Conservation (phyloP, 2,888 invertebrate species). For the Loripinus fragilis region DNA sequence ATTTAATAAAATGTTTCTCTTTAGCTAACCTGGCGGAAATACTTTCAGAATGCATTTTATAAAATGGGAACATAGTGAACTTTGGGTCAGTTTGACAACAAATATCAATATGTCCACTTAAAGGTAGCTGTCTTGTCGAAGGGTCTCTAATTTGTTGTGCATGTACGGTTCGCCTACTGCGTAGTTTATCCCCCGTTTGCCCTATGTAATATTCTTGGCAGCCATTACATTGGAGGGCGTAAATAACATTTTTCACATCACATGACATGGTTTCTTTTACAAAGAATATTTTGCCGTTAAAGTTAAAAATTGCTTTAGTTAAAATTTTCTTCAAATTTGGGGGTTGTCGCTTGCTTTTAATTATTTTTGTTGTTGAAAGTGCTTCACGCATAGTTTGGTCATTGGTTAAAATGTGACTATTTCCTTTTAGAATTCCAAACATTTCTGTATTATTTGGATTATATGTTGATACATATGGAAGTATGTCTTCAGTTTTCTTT, state of each 20-base stretch:
- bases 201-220: no score
- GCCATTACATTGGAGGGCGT: no score
- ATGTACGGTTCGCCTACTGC: no score
- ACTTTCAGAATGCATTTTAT: no score
- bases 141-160: neutral
- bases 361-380: neutral
- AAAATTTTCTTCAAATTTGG: neutral
- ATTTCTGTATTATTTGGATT: neutral
- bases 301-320: slow-evolving; percentile 8
- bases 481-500: neutral
- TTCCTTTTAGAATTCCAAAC: slow-evolving; percentile 1
- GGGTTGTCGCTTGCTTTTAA: slow-evolving; percentile 7
- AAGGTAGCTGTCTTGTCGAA: no score
- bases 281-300: slow-evolving; percentile 1
- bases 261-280: slow-evolving; percentile 2
- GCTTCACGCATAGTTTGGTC: neutral
- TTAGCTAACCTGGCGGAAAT: no score
- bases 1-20: no score
- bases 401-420: neutral
- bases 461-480: slow-evolving; percentile 4
- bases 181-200: no score
- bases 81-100: no score
- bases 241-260: neutral
- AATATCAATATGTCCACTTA: no score
- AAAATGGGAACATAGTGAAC: no score